Base-by-base conservation (phyloP, 2,888 invertebrate genomes). In the Eilema caniola region DNA sequence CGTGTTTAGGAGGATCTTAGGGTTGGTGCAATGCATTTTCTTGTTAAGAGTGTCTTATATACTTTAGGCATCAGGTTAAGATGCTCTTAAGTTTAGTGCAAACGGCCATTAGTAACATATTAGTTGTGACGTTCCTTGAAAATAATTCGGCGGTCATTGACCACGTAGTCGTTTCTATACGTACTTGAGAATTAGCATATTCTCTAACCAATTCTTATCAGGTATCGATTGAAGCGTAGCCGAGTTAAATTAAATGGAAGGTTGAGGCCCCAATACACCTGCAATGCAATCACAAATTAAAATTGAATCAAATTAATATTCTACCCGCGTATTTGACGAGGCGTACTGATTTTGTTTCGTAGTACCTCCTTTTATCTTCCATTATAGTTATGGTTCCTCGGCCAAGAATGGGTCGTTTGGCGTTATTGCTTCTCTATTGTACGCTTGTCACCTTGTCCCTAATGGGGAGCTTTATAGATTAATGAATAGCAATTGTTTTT, bases 251-350 rank as follows among this genome's bases (percentile, higher is more conserved):
- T 80, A 85, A 85, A 85, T 84, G 79, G 83, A 81, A 80, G 82
- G 80, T 78, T 69, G 78, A 74, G 80, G 79, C 80, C 71, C 81
- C 74, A 66, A 83, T 83, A 82, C 86, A 86, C 86, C 87, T 59
- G 16, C 24, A 57, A 72, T 71, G 76, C 79, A 83, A 87, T 85
- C 82, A 79, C 81, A 85, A 88, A 88, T 88, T 86, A 87, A 86
- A 89, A 86, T 86, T 76, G 78, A 76, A 81, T 61, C 61, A 69
- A 78, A 87, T 90, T 88, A 86, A 84, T 86, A 89, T 89, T 88
- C 90, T 67, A 74, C 64, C 12, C 25, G 41, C 82, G 85, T 83
- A 77, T 79, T 73, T 70, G 73, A 77, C 74, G 68, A 60, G 69
- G 68, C 59, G 71, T 70, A 66, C 69, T 73, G 76, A 77, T 75